Conservation (phyloP, 2,113 vertebrate species). For the Corapipo altera region DNA sequence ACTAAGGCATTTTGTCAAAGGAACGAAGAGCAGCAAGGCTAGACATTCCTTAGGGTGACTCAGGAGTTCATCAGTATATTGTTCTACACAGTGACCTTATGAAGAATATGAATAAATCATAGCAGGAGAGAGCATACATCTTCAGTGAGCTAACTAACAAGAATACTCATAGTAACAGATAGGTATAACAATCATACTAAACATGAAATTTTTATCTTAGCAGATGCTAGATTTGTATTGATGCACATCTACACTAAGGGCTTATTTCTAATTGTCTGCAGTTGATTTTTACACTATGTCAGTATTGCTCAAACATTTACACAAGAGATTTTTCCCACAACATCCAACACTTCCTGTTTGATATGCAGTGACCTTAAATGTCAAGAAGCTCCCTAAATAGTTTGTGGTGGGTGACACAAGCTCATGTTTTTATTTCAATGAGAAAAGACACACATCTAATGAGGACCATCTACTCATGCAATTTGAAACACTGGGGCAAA, state of each 20-base stretch:
- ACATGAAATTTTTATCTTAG: neutral
- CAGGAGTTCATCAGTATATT: neutral
- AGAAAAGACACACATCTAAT: conserved; percentile 3
- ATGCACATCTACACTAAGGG: neutral
- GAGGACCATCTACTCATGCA: neutral
- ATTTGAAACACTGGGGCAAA: neutral
- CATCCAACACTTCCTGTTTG: conserved; percentile 47
- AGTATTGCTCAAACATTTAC: conserved; percentile 25
- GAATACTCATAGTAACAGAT: neutral
- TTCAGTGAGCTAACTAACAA: neutral
- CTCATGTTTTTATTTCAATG: neutral
- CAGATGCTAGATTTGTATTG: neutral
- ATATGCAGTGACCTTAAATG: conserved; percentile 27
- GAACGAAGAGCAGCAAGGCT: neutral
- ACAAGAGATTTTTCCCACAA: conserved; percentile 54
- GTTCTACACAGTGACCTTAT: neutral
- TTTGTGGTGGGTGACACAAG: neutral
- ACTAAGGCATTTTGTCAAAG: neutral
- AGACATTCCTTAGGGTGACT: neutral
- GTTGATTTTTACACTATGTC: neutral
- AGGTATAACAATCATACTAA: neutral
- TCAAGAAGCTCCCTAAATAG: conserved; percentile 45
- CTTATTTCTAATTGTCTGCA: neutral
- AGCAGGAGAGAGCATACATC: neutral
- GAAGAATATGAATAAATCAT: neutral